phyloP scores from a whole-genome alignment of 1,140 invertebrate species.

The Bacillus rossius region DNA sequence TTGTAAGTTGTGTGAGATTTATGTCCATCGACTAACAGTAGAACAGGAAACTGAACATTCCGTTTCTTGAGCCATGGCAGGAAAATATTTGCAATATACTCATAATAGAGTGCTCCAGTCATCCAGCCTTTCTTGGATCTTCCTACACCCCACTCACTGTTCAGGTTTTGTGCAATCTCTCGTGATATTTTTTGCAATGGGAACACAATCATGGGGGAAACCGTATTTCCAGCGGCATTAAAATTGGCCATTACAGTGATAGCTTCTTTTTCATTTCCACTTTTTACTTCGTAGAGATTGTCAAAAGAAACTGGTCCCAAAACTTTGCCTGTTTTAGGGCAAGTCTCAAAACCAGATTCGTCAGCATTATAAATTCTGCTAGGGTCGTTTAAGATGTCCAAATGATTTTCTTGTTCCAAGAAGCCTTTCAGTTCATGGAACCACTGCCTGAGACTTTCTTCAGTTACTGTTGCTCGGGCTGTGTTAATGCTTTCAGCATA shows the following conservation, averaged over 20 bases:
- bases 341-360: slow-evolving; percentile 27
- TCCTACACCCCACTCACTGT: slow-evolving; percentile 25
- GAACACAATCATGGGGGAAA: slow-evolving; percentile 38
- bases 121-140: slow-evolving; percentile 28
- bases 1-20: slow-evolving; percentile 8
- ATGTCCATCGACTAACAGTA: slow-evolving; percentile 29
- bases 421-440: slow-evolving; percentile 33
- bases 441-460: slow-evolving; percentile 32
- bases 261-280: slow-evolving; percentile 33
- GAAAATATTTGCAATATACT: slow-evolving; percentile 31
- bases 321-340: slow-evolving; percentile 22
- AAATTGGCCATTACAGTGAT: slow-evolving; percentile 23
- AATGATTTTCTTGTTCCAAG: slow-evolving; percentile 19
- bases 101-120: slow-evolving; percentile 25
- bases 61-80: slow-evolving; percentile 21
- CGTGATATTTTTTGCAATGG: slow-evolving; percentile 31
- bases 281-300: slow-evolving; percentile 31
- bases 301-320: slow-evolving; percentile 28
- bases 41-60: slow-evolving; percentile 22
- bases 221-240: slow-evolving; percentile 30
- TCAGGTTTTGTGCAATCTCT: slow-evolving; percentile 24
- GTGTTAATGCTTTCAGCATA: slow-evolving; percentile 34
- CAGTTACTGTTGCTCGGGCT: slow-evolving; percentile 30
- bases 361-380: slow-evolving; percentile 26
- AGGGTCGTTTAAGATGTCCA: slow-evolving; percentile 29